Percentiles rank a stretch among this genome's conserved stretches.
phyloP scores from a whole-genome alignment of 2,113 vertebrate species.

The Protobothrops flavoviridis region DNA sequence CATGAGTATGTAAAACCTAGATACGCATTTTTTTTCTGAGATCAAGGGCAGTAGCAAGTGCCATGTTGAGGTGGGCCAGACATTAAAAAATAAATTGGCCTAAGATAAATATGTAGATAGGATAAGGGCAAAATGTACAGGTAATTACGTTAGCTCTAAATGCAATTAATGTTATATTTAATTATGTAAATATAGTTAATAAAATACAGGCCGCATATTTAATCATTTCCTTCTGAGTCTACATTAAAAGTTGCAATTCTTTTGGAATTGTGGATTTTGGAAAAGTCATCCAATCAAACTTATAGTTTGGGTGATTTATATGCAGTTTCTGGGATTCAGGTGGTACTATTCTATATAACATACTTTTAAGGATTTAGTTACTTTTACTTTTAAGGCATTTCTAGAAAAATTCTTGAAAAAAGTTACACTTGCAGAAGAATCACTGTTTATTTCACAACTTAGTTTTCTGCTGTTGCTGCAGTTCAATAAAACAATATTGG shows the following conservation, averaged over 20 bases:
- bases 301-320: neutral
- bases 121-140: neutral
- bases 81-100: neutral
- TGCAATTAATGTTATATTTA: neutral
- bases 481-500: constrained; percentile 55
- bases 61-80: neutral
- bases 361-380: neutral
- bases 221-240: neutral
- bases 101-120: neutral
- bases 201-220: neutral
- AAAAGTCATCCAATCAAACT: neutral
- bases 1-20: neutral
- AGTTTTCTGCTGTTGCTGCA: constrained; percentile 7
- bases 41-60: neutral
- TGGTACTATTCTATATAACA: neutral
- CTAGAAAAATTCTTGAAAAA: constrained; percentile 51
- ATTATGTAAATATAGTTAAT: neutral
- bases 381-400: constrained; percentile 43
- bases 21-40: neutral
- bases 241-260: neutral
- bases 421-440: constrained; percentile 47
- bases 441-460: constrained; percentile 61
- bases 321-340: neutral
- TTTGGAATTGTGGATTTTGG: neutral
- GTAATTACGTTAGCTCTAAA: neutral